Percentiles rank a stretch among this genome's conserved stretches.
phyloP scores from a whole-genome alignment of 2,113 vertebrate genomes.

The Sakesphorus luctuosus region DNA sequence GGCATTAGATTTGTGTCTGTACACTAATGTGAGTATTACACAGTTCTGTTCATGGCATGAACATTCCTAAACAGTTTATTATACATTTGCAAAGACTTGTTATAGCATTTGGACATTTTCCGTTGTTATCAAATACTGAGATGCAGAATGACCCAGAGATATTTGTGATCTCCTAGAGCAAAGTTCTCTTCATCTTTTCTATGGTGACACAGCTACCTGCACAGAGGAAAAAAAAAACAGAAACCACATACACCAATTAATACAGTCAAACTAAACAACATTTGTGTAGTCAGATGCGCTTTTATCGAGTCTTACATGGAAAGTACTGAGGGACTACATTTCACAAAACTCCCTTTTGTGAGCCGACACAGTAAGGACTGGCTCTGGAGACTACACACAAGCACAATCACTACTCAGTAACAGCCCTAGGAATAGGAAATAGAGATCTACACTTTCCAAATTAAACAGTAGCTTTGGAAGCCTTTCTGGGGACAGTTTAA shows the following conservation, averaged over 20 bases:
- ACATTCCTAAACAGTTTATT: conserved; percentile 65
- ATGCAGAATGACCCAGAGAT: conserved; percentile 49
- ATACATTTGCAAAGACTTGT: conserved; percentile 63
- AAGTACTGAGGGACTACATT: background rate
- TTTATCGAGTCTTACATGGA: background rate
- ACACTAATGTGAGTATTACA: conserved; percentile 60
- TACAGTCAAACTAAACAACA: background rate
- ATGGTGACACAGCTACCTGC: conserved; percentile 66
- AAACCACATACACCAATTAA: background rate
- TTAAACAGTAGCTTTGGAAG: background rate
- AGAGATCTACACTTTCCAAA: background rate
- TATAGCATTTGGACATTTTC: conserved; percentile 68
- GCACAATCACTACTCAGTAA: background rate
- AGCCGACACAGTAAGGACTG: background rate
- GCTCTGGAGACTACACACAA: background rate
- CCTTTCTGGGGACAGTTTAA: background rate
- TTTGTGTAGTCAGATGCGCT: background rate
- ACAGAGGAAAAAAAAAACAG: background rate
- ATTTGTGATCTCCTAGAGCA: conserved; percentile 69
- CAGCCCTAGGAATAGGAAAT: background rate
- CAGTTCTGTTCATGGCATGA: conserved; percentile 76
- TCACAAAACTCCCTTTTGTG: background rate
- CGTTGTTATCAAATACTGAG: conserved; percentile 58
- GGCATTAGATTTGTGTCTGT: conserved; percentile 73
- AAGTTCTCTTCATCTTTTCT: conserved; percentile 59